These are phyloP conservation scores for Diphyllodes magnificus DNA, from an alignment of 2,113 vertebrate genomes.

Conservation along the genomic window DNA sequence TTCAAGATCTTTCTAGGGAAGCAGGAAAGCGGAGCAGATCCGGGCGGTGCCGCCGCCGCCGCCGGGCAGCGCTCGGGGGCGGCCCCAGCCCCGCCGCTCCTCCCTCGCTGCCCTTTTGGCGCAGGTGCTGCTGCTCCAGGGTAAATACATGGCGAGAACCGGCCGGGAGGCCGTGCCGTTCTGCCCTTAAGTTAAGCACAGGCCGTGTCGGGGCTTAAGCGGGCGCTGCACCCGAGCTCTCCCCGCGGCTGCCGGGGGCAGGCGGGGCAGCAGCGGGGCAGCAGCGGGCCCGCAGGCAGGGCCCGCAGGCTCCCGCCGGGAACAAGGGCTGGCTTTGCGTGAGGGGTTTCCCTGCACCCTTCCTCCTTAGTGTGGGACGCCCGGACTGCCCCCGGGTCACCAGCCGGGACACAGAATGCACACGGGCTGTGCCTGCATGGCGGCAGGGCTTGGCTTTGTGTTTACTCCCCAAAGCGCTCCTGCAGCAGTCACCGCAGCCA, in stretches of 20 bases:
- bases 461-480: neutral
- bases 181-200: neutral
- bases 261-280: neutral
- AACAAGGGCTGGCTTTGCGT: neutral
- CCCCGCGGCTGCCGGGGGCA: neutral
- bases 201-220: neutral
- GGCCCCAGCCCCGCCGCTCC: too few relatives aligned
- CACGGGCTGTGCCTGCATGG: neutral
- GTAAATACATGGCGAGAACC: neutral
- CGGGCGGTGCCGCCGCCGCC: fast-evolving
- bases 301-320: neutral
- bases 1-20: neutral
- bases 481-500: neutral
- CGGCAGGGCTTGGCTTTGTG: neutral
- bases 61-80: neutral
- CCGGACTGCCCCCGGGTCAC: too few relatives aligned
- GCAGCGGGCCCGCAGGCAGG: neutral
- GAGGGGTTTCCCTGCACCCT: neutral
- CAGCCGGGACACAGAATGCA: fast-evolving
- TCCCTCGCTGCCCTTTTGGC: fast-evolving
- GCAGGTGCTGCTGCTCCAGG: neutral
- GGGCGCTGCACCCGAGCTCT: neutral
- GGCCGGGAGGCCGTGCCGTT: neutral
- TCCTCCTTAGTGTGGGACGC: neutral
- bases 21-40: fast-evolving